These are phyloP conservation scores for Tanypteryx hageni DNA, from an alignment of 2,888 invertebrate species.

Conservation along the genomic window DNA sequence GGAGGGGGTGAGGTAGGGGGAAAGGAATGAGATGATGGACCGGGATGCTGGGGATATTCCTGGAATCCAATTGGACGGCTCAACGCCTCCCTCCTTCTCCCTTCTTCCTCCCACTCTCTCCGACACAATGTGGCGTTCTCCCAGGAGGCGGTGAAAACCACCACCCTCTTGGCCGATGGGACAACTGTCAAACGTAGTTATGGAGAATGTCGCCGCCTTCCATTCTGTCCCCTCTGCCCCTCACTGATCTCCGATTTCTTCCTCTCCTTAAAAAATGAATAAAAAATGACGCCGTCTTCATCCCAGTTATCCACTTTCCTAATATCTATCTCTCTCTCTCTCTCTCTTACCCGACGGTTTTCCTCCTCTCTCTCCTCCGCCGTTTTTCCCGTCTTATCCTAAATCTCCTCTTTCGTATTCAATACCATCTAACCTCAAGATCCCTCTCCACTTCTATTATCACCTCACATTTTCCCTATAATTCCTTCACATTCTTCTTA, in stretches of 20 bases:
- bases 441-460: too few relatives aligned
- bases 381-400: not conserved
- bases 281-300: not conserved
- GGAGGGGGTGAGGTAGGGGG: not conserved
- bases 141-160: not conserved
- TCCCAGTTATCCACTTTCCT: not conserved
- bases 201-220: not conserved
- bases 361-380: not conserved
- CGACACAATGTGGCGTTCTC: not conserved
- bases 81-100: not conserved
- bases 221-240: not conserved
- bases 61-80: constrained; percentile 54
- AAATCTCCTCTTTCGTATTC: too few relatives aligned
- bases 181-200: constrained; percentile 57
- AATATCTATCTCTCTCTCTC: not conserved
- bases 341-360: not conserved
- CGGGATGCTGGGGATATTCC: not conserved
- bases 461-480: not conserved
- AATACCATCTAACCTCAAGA: not conserved
- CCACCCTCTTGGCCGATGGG: constrained; percentile 38
- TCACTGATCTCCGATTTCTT: not conserved
- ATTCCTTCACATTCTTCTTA: not conserved
- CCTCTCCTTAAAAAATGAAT: too few relatives aligned
- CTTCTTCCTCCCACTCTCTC: not conserved
- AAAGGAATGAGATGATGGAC: not conserved